Percentiles rank a stretch among this genome's conserved stretches.
phyloP scores from a whole-genome alignment of 1,140 invertebrate genomes.

The Drosophila mojavensis region DNA sequence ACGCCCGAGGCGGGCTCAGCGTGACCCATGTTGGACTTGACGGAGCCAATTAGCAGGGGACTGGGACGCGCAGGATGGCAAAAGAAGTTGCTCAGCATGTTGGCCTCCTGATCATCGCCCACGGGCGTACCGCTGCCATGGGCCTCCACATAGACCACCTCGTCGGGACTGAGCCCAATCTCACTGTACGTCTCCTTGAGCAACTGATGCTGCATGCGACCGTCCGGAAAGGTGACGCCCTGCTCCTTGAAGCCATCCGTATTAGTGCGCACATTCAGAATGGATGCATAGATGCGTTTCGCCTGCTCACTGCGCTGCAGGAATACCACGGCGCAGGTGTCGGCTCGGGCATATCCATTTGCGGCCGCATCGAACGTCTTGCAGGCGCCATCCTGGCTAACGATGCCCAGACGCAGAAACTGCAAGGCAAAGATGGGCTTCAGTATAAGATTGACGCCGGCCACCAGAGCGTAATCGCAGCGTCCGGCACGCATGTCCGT shows the following conservation, averaged over 20 bases:
- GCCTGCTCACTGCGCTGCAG: conserved; percentile 91
- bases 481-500: conserved; percentile 92
- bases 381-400: conserved; percentile 94
- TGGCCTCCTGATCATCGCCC: conserved; percentile 98
- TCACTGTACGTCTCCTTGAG: conserved; percentile 94
- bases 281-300: conserved; percentile 92
- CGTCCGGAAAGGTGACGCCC: conserved; percentile 96
- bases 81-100: conserved; percentile 95
- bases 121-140: conserved; percentile 98
- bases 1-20: conserved; percentile 96
- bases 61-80: conserved; percentile 90
- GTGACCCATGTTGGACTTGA: conserved; percentile 99
- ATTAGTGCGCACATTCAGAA: conserved; percentile 94
- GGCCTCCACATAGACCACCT: conserved; percentile 95
- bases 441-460: conserved; percentile 92
- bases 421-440: conserved; percentile 95
- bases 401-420: conserved; percentile 95
- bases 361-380: conserved; percentile 96
- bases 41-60: conserved; percentile 95
- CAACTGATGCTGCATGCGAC: conserved; percentile 92
- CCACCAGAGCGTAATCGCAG: conserved; percentile 97
- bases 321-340: conserved; percentile 92
- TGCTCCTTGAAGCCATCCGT: conserved; percentile 95
- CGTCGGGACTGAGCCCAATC: conserved; percentile 90
- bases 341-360: conserved; percentile 96